Evolutionary conservation across 2,888 invertebrate species (phyloP).

Genomic region (Villa cingulata): DNA sequence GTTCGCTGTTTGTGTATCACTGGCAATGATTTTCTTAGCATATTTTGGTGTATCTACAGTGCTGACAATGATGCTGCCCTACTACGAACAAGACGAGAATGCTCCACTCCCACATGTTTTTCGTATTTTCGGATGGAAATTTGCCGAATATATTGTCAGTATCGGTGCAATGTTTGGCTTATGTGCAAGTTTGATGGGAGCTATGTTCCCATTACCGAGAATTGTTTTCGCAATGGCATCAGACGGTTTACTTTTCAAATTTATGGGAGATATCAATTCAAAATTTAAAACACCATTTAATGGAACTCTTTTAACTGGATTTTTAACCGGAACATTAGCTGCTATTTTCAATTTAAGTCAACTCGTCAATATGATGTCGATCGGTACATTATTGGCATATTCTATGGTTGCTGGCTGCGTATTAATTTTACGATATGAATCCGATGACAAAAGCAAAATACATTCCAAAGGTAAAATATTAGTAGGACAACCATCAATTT

Average conservation of each 20-base stretch:
- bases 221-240: constrained; percentile 81
- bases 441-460: constrained; percentile 19
- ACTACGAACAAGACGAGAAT: constrained; percentile 47
- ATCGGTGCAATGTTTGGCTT: constrained; percentile 77
- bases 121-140: constrained; percentile 55
- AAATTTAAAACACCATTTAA: constrained; percentile 65
- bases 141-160: constrained; percentile 70
- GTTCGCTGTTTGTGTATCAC: constrained; percentile 69
- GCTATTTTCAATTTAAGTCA: constrained; percentile 56
- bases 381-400: constrained; percentile 59
- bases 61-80: constrained; percentile 52
- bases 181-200: constrained; percentile 69
- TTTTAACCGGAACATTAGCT: constrained; percentile 59
- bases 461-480: not conserved
- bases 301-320: constrained; percentile 61
- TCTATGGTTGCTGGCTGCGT: constrained; percentile 64
- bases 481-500: not conserved
- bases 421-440: constrained; percentile 49
- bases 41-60: constrained; percentile 84
- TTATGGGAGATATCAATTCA: constrained; percentile 56
- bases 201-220: constrained; percentile 74
- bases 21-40: constrained; percentile 71
- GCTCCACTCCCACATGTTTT: constrained; percentile 74
- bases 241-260: constrained; percentile 69
- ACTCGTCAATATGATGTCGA: constrained; percentile 66